A percentile compares a stretch with the other conserved stretches of the same genome.
phyloP scores from a whole-genome alignment of 2,797 vertebrate genomes.

The Cottoperca gobio region DNA sequence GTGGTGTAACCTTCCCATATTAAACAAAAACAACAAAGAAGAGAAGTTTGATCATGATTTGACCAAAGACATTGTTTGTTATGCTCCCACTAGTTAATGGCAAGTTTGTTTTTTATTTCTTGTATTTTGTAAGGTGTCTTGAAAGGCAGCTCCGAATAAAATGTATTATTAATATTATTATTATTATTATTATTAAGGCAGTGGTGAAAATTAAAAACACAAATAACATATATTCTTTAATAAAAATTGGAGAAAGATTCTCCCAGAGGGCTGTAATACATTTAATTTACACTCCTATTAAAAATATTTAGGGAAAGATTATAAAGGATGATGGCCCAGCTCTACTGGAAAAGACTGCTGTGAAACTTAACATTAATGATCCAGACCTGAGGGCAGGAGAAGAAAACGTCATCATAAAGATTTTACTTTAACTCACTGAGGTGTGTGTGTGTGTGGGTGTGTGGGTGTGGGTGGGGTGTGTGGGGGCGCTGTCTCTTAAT shows the following conservation, averaged over 20 bases:
- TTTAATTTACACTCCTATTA: neutral
- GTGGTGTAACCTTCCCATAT: conserved; percentile 48
- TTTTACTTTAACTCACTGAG: neutral
- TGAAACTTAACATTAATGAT: neutral
- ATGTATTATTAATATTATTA: no score
- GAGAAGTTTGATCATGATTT: conserved; percentile 12
- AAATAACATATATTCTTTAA: no score
- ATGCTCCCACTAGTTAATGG: neutral
- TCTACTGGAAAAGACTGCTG: neutral
- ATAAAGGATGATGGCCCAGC: neutral
- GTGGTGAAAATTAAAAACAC: neutral
- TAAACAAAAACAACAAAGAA: conserved; percentile 20
- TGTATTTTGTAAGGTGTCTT: no score
- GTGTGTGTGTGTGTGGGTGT: no score
- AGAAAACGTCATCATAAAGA: neutral
- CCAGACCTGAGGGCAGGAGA: neutral
- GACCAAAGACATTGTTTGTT: neutral
- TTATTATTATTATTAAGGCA: no score
- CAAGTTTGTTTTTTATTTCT: neutral
- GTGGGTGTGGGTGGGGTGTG: no score
- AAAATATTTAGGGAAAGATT: neutral
- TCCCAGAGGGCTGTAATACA: neutral
- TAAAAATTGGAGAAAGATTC: no score
- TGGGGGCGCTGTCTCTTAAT: neutral
- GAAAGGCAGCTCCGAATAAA: no score